Conservation (phyloP, 2,113 vertebrate genomes). For the Petrocephalus zakoni region DNA sequence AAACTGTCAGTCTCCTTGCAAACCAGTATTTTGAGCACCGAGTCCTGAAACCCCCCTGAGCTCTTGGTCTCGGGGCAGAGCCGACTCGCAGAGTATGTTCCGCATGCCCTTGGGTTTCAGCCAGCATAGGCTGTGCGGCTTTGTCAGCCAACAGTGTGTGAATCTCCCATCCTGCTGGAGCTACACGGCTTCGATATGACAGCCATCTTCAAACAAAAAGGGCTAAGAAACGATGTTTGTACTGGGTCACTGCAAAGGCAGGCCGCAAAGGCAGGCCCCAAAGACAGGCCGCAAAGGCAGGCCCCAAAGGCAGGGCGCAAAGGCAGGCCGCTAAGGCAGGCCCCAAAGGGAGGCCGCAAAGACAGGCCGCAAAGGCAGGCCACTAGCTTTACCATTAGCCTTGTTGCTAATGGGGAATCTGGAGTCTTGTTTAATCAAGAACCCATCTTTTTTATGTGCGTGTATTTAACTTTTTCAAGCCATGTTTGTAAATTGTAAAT, state of each 20-base stretch:
- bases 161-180: background rate
- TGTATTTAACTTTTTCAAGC: background rate
- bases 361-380: too few relatives aligned
- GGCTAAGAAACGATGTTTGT: background rate
- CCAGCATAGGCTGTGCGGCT: too few relatives aligned
- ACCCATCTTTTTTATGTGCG: background rate
- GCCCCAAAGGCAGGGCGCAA: too few relatives aligned
- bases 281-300: too few relatives aligned
- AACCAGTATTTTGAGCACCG: too few relatives aligned
- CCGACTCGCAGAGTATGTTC: background rate
- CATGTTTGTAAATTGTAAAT: background rate
- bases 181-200: background rate
- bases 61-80: background rate
- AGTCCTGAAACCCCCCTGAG: background rate
- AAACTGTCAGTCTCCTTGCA: background rate
- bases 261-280: too few relatives aligned
- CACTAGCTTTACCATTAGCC: background rate
- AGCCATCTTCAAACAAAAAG: background rate
- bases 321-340: too few relatives aligned
- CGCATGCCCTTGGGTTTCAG: background rate
- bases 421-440: background rate
- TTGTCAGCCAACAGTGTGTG: too few relatives aligned
- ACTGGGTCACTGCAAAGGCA: background rate
- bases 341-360: too few relatives aligned
- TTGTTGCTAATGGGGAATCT: background rate